A percentile compares a stretch with the other conserved stretches of the same genome.
phyloP scores from a whole-genome alignment of 1,140 invertebrate species.

The Sycophaga agraensis region DNA sequence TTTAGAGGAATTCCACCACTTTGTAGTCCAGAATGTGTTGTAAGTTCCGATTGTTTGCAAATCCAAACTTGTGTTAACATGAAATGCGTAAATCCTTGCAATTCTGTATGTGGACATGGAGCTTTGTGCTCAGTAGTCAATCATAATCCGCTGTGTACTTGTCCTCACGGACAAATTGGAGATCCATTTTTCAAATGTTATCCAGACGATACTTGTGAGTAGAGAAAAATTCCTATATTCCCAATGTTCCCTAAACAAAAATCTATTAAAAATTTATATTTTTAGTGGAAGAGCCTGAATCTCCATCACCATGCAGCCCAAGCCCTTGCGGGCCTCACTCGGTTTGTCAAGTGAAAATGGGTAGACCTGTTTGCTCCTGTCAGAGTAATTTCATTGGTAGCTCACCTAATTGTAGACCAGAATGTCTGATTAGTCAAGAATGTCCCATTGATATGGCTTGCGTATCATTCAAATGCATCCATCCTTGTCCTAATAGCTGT shows the following conservation, averaged over 20 bases:
- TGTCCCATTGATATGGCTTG: slow-evolving; percentile 75
- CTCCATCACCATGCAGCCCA: slow-evolving; percentile 68
- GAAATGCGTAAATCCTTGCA: slow-evolving; percentile 76
- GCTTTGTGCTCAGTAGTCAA: slow-evolving; percentile 76
- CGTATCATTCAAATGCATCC: slow-evolving; percentile 75
- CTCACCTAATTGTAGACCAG: slow-evolving; percentile 72
- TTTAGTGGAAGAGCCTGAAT: slow-evolving; percentile 32
- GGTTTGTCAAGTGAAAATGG: slow-evolving; percentile 77
- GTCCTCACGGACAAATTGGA: slow-evolving; percentile 70
- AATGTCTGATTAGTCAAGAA: slow-evolving; percentile 75
- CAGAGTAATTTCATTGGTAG: slow-evolving; percentile 72
- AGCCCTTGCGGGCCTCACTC: slow-evolving; percentile 85
- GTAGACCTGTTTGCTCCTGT: slow-evolving; percentile 77
- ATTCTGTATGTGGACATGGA: slow-evolving; percentile 73
- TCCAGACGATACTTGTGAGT: not conserved
- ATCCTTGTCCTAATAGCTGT: slow-evolving; percentile 75
- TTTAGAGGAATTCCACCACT: slow-evolving; percentile 77
- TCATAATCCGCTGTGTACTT: slow-evolving; percentile 81
- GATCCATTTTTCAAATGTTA: slow-evolving; percentile 79
- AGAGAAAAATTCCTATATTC: not conserved
- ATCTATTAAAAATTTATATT: slow-evolving; percentile 28
- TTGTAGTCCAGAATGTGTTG: slow-evolving; percentile 79
- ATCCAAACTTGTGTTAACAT: slow-evolving; percentile 77
- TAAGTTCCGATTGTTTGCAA: slow-evolving; percentile 77
- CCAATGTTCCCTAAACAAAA: not conserved